A percentile compares a stretch with the other conserved stretches of the same genome.
phyloP scores from a whole-genome alignment of 1,140 invertebrate genomes.

The Holotrichia oblita region DNA sequence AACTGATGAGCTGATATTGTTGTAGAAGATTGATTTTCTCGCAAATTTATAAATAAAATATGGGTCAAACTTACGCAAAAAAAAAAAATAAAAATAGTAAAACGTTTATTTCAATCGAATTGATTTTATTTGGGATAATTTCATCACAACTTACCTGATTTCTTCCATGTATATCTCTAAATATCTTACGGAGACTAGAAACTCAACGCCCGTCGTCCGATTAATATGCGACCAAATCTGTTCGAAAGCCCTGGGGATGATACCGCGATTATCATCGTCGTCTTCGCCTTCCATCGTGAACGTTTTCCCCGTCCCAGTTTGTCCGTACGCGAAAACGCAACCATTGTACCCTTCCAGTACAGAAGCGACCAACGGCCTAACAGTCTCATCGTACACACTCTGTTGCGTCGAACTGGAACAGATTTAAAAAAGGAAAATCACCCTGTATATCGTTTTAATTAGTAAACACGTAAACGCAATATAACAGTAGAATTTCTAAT shows the following conservation, averaged over 20 bases:
- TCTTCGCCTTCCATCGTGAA: constrained; percentile 91
- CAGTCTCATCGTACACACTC: constrained; percentile 94
- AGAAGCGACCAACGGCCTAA: constrained; percentile 93
- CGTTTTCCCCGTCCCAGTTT: constrained; percentile 70
- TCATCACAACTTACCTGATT: constrained; percentile 68
- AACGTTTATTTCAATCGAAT: neutral
- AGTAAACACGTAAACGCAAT: too few species aligned
- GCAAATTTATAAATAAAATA: too few species aligned
- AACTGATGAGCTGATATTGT: too few species aligned
- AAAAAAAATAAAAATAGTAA: neutral
- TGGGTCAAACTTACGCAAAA: too few species aligned
- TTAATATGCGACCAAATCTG: constrained; percentile 95
- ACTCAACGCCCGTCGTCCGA: constrained; percentile 87
- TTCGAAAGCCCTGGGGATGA: constrained; percentile 95
- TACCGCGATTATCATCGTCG: constrained; percentile 72
- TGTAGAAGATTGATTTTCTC: too few species aligned
- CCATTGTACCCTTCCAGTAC: constrained; percentile 96
- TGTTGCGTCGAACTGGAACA: constrained; percentile 82
- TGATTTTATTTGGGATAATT: too few species aligned
- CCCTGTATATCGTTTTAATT: neutral
- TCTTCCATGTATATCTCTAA: constrained; percentile 96
- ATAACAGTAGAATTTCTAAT: too few species aligned
- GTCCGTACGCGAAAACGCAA: constrained; percentile 97
- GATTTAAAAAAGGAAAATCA: neutral
- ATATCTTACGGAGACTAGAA: constrained; percentile 91